These are phyloP conservation scores for Platichthys flesus DNA, from an alignment of 2,113 vertebrate genomes.

Conservation along the genomic window DNA sequence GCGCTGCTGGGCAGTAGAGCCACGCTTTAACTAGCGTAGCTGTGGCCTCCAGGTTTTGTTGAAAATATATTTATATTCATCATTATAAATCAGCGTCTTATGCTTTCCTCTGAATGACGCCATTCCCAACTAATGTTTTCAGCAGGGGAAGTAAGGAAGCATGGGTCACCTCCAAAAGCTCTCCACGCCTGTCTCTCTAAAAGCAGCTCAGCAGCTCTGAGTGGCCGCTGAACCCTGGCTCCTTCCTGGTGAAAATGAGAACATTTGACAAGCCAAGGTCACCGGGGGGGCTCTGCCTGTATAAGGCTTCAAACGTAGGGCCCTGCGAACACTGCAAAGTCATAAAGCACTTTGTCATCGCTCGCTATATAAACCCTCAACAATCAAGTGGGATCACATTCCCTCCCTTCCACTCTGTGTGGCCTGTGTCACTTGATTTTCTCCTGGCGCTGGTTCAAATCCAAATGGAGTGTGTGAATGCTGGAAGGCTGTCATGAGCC, in stretches of 20 bases:
- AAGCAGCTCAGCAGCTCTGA: slow-evolving; percentile 61
- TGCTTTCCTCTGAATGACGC: slow-evolving; percentile 30
- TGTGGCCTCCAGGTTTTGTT: background rate
- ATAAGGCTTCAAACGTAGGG: slow-evolving; percentile 71
- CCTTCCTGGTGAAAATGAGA: slow-evolving; percentile 74
- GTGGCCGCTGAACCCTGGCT: slow-evolving; percentile 60
- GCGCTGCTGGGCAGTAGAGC: background rate
- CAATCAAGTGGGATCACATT: slow-evolving; percentile 80
- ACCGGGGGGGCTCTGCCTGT: slow-evolving; percentile 61
- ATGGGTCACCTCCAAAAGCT: slow-evolving; percentile 60
- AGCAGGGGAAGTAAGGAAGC: slow-evolving; percentile 35
- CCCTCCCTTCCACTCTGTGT: slow-evolving; percentile 65
- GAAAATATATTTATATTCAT: slow-evolving; percentile 16
- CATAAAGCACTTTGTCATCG: slow-evolving; percentile 85
- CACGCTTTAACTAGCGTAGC: background rate
- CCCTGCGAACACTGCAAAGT: slow-evolving; percentile 70
- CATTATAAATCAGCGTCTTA: background rate
- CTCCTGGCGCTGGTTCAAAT: slow-evolving; percentile 78
- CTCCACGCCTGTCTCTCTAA: slow-evolving; percentile 56
- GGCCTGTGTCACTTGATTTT: slow-evolving; percentile 73
- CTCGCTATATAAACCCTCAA: slow-evolving; percentile 82
- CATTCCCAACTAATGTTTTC: slow-evolving; percentile 22
- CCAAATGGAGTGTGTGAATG: slow-evolving; percentile 73
- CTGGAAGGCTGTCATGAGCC: slow-evolving; percentile 54
- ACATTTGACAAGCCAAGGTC: slow-evolving; percentile 79